Evolutionary conservation across 2,888 invertebrate genomes (phyloP).

Genomic region (Plutella xylostella): DNA sequence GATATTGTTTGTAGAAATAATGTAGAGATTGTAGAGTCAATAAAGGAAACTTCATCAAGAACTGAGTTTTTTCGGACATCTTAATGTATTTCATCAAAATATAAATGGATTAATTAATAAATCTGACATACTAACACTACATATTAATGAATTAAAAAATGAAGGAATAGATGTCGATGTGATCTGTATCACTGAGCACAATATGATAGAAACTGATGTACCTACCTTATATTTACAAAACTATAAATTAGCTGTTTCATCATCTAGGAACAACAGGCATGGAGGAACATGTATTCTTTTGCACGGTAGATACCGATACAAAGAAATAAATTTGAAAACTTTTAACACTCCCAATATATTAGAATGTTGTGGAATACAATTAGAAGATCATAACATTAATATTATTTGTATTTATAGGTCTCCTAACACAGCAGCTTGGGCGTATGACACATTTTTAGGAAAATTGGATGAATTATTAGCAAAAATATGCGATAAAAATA

Average conservation of each 20-base stretch:
- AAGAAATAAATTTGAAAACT: not conserved
- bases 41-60: no score
- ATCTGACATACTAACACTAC: not conserved
- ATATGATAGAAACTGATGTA: not conserved
- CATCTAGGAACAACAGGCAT: not conserved
- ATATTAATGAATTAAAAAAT: not conserved
- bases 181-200: not conserved
- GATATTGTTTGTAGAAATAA: no score
- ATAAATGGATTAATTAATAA: not conserved
- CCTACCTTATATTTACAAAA: not conserved
- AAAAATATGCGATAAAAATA: not conserved
- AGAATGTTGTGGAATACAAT: not conserved
- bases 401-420: slow-evolving; percentile 11
- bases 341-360: not conserved
- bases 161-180: not conserved
- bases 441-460: not conserved
- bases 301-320: not conserved
- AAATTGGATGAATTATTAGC: not conserved
- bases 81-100: not conserved
- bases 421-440: not conserved
- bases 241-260: not conserved
- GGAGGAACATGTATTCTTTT: not conserved
- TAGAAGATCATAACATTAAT: slow-evolving; percentile 7
- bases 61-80: not conserved
- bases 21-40: no score